Conservation (phyloP, 2,113 vertebrate genomes). For the Heterochromis multidens region DNA sequence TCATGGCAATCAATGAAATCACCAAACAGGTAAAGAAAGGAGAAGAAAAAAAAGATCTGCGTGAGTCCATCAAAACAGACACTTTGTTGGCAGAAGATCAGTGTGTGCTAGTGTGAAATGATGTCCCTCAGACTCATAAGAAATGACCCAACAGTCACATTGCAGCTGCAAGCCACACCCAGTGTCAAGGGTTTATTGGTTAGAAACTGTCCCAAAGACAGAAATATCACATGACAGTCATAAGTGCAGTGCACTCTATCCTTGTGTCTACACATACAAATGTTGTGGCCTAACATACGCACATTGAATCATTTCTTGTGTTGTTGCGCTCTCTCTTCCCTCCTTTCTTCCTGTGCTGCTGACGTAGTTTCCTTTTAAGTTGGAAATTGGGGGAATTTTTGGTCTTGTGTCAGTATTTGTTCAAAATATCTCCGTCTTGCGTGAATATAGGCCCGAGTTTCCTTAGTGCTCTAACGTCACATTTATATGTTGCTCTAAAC, state of each 20-base stretch:
- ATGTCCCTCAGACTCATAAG: neutral
- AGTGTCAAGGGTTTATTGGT: conserved; percentile 21
- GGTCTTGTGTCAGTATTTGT: conserved; percentile 54
- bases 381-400: conserved; percentile 48
- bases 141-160: conserved; percentile 40
- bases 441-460: conserved; percentile 10
- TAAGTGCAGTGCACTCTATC: neutral
- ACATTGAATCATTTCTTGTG: neutral
- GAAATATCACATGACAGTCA: conserved; percentile 29
- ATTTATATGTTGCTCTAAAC: conserved; percentile 45
- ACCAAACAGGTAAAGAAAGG: neutral
- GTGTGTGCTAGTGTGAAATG: conserved; percentile 16
- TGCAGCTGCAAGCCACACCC: neutral
- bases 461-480: conserved; percentile 22
- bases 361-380: conserved; percentile 24
- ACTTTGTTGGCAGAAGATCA: conserved; percentile 11
- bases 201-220: conserved; percentile 8
- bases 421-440: conserved; percentile 41
- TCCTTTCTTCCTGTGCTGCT: conserved; percentile 33
- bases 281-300: neutral
- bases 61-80: neutral
- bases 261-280: neutral
- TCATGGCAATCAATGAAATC: neutral
- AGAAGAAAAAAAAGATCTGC: neutral
- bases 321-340: conserved; percentile 12